Percentiles rank a stretch among this genome's conserved stretches.
These are phyloP conservation scores for Erannis defoliaria DNA, from an alignment of 2,888 invertebrate genomes.

Conservation along the genomic window DNA sequence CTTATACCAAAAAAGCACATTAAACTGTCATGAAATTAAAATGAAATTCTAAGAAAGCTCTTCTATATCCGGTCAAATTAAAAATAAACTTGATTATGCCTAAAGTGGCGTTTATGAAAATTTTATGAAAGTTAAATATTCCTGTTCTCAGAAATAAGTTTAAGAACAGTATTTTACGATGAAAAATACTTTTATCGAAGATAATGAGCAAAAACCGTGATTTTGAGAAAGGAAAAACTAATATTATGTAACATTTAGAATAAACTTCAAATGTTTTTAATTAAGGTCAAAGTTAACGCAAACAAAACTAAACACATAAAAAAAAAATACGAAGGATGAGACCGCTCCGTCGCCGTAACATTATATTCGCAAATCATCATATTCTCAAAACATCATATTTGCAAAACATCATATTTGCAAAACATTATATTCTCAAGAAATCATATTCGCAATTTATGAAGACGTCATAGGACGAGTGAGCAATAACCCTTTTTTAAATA, in stretches of 20 bases:
- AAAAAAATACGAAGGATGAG: too few species aligned
- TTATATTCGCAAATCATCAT: too few species aligned
- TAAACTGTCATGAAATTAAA: slow-evolving; percentile 47
- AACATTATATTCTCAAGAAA: too few species aligned
- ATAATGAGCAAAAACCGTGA: slow-evolving; percentile 6
- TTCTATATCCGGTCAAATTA: slow-evolving; percentile 52
- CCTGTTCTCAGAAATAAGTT: neutral
- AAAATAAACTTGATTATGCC: slow-evolving; percentile 59
- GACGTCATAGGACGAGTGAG: too few species aligned
- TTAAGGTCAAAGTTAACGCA: neutral
- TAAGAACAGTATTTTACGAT: slow-evolving; percentile 7
- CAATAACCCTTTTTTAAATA: too few species aligned
- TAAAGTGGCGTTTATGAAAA: slow-evolving; percentile 49
- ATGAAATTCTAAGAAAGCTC: slow-evolving; percentile 51
- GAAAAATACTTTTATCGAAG: slow-evolving; percentile 12
- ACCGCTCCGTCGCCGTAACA: too few species aligned
- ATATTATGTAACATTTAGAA: neutral
- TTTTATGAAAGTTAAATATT: slow-evolving; percentile 21
- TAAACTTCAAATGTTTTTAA: neutral
- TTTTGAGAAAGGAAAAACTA: neutral
- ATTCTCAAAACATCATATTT: too few species aligned
- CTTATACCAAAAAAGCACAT: neutral
- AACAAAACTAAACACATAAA: too few species aligned
- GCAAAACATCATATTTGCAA: too few species aligned
- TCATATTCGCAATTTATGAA: too few species aligned